Percentiles rank a stretch among this genome's conserved stretches.
Conservation (phyloP, 2,113 vertebrate genomes). For the Bagarius yarrelli region DNA sequence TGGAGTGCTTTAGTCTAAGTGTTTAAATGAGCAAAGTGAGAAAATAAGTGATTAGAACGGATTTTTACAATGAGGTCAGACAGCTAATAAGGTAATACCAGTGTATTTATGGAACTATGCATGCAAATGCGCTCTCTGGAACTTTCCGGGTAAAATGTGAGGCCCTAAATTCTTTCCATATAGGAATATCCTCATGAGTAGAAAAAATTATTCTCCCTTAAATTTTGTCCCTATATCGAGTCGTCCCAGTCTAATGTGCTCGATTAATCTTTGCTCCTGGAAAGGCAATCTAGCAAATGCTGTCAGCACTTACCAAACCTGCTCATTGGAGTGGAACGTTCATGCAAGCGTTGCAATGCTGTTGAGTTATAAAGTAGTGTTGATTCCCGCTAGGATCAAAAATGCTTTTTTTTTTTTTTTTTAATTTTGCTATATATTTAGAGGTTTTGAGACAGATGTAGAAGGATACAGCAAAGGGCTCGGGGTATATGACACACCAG, state of each 20-base stretch:
- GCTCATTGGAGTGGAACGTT: conserved; percentile 47
- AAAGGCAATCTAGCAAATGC: conserved; percentile 47
- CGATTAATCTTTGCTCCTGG: conserved; percentile 55
- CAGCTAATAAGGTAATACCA: neutral
- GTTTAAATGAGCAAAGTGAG: conserved; percentile 5
- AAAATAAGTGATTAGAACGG: neutral
- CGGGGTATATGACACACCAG: conserved; percentile 30
- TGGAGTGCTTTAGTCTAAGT: neutral
- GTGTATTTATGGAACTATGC: neutral
- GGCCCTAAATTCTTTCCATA: neutral
- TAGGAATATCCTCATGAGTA: conserved; percentile 13
- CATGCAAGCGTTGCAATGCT: conserved; percentile 26
- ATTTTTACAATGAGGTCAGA: neutral
- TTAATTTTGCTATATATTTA: conserved; percentile 34
- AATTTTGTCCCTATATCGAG: conserved; percentile 50
- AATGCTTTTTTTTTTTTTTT: conserved; percentile 38
- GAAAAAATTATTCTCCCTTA: conserved; percentile 45
- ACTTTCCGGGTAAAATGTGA: conserved; percentile 16
- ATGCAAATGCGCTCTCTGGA: too few relatives aligned
- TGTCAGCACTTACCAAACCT: conserved; percentile 48
- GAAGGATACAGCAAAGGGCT: conserved; percentile 35
- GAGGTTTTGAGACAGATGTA: conserved; percentile 10
- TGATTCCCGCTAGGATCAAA: conserved; percentile 41
- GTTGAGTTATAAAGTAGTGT: conserved; percentile 36
- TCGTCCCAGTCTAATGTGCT: conserved; percentile 48